Percentiles rank a stretch among this genome's conserved stretches.
phyloP scores from a whole-genome alignment of 2,888 invertebrate species.

The Pimpla rufipes region DNA sequence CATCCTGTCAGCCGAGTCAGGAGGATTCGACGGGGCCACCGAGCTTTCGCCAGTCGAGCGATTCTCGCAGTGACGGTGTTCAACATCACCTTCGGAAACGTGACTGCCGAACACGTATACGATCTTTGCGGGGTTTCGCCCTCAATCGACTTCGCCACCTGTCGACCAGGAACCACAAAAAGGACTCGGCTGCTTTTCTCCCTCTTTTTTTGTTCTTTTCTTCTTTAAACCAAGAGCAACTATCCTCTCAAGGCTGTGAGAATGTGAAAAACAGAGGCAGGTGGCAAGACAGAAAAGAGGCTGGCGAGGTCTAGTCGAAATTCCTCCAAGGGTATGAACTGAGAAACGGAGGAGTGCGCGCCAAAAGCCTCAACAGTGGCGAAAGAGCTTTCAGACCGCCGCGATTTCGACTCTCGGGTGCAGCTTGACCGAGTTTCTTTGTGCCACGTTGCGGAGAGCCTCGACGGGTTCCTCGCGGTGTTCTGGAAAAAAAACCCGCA shows the following conservation, averaged over 20 bases:
- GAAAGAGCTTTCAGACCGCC: constrained; percentile 65
- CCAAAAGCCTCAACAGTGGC: constrained; percentile 36
- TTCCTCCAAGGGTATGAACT: constrained; percentile 51
- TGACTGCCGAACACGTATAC: constrained; percentile 38
- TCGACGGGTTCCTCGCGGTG: constrained; percentile 59
- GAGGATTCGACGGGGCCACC: not conserved
- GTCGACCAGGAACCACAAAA: constrained; percentile 10
- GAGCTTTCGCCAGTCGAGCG: not conserved
- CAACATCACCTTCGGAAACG: constrained; percentile 13
- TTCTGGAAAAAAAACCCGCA: constrained; percentile 57
- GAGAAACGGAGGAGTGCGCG: constrained; percentile 45
- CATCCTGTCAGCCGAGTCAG: constrained; percentile 2
- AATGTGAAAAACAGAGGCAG: constrained; percentile 31
- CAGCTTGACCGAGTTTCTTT: constrained; percentile 80
- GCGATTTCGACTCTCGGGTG: constrained; percentile 63
- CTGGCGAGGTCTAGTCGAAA: constrained; percentile 51
- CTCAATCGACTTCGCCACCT: constrained; percentile 43
- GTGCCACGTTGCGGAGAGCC: constrained; percentile 66
- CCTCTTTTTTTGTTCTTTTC: too few species aligned
- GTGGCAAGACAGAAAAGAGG: constrained; percentile 39
- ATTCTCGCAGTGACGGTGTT: not conserved
- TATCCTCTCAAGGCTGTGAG: not conserved
- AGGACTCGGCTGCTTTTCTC: not conserved
- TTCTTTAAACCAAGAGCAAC: not conserved
- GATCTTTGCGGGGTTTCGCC: constrained; percentile 36